Evolutionary conservation across 2,888 invertebrate species (phyloP).

Genomic region (Gryllus longicercus): DNA sequence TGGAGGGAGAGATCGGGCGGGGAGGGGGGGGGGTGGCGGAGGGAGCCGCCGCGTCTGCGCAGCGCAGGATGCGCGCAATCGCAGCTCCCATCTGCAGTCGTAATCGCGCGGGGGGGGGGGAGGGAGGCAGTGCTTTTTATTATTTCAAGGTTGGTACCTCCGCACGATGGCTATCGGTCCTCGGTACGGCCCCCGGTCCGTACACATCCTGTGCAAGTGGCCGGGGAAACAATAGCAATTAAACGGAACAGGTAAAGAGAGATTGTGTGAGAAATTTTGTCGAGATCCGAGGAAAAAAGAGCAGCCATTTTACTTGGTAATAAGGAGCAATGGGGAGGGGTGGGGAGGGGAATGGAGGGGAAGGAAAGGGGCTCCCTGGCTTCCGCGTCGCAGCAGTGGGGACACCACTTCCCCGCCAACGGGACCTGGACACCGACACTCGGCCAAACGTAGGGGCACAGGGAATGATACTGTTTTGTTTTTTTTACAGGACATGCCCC

Average conservation of each 20-base stretch:
- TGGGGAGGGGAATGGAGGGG: not conserved
- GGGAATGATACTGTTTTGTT: too few species aligned
- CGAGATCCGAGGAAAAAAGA: conserved; percentile 17
- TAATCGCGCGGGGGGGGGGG: not conserved
- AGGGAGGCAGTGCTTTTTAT: conserved; percentile 6
- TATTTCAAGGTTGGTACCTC: conserved; percentile 17
- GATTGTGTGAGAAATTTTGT: conserved; percentile 17
- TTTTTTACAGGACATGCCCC: too few species aligned
- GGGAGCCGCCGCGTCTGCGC: not conserved
- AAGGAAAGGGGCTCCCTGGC: not conserved
- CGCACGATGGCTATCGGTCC: not conserved
- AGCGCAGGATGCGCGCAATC: not conserved
- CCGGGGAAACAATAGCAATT: conserved; percentile 17
- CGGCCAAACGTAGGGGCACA: too few species aligned
- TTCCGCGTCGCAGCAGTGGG: not conserved
- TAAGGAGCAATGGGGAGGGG: not conserved
- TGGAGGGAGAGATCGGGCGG: too few species aligned
- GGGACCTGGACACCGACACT: too few species aligned
- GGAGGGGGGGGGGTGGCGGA: not conserved
- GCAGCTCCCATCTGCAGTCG: not conserved
- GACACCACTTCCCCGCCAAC: too few species aligned
- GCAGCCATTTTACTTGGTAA: not conserved
- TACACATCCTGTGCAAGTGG: conserved; percentile 17
- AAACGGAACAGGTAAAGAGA: conserved; percentile 17
- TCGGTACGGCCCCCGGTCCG: not conserved